A percentile compares a stretch with the other conserved stretches of the same genome.
Evolutionary conservation across 2,797 vertebrate genomes (phyloP).

Genomic region (Dromococcyx pavoninus): DNA sequence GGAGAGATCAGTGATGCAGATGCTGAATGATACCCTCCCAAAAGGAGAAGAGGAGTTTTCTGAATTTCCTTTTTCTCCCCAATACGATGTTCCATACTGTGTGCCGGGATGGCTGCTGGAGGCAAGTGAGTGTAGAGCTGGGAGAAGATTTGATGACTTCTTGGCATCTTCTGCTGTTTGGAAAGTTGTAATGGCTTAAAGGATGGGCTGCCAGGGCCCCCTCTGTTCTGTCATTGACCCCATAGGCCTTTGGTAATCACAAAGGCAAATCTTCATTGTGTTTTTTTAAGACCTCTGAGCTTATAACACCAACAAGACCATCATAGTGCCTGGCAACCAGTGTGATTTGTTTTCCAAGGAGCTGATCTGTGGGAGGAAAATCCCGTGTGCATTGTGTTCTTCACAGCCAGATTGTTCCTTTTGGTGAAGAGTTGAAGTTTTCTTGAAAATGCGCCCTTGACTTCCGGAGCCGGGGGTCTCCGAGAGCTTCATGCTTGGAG

Average conservation of each 20-base stretch:
- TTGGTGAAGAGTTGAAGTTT: not conserved
- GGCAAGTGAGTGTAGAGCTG: not conserved
- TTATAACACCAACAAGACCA: not conserved
- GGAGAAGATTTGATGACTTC: not conserved
- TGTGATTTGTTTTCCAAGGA: not conserved
- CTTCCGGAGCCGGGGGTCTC: not conserved
- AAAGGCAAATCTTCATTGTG: not conserved
- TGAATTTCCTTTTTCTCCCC: not conserved
- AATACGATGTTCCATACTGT: rapidly evolving
- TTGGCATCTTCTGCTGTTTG: not conserved
- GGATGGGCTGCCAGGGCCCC: not conserved
- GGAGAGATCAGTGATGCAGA: not conserved
- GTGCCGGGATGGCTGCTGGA: not conserved
- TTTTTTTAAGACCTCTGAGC: not conserved
- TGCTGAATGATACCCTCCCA: not conserved
- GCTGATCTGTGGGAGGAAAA: not conserved
- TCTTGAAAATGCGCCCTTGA: not conserved
- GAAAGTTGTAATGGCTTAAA: not conserved
- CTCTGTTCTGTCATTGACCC: not conserved
- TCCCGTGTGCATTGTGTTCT: rapidly evolving
- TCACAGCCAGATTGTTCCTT: not conserved
- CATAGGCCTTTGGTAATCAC: not conserved
- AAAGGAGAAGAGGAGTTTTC: not conserved
- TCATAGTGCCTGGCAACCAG: not conserved
- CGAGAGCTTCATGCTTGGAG: rapidly evolving